Evolutionary conservation across 2,113 vertebrate species (phyloP).

Genomic region (Serilophus lunatus): DNA sequence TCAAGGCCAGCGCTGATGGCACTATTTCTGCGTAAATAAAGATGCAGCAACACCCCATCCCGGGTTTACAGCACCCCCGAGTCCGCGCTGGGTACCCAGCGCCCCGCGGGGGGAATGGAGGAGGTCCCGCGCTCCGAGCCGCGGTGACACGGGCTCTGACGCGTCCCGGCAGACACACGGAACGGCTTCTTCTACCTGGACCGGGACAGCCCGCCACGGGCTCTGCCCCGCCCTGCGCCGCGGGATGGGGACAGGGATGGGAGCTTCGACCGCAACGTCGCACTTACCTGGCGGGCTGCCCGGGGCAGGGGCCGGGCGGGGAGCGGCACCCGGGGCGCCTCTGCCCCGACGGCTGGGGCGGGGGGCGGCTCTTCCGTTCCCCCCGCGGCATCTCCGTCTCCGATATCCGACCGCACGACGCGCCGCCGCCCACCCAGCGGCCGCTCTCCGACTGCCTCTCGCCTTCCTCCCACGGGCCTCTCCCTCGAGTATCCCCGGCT

Average conservation of each 20-base stretch:
- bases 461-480: background rate
- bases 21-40: background rate
- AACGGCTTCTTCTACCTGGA: accelerated
- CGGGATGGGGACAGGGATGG: background rate
- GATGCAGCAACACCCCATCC: accelerated
- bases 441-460: background rate
- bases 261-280: background rate
- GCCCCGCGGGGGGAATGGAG: background rate
- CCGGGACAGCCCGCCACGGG: background rate
- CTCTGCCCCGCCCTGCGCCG: background rate
- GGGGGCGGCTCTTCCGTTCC: background rate
- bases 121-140: background rate
- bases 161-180: accelerated
- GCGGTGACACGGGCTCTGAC: accelerated
- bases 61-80: background rate
- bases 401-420: background rate
- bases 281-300: background rate
- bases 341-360: background rate
- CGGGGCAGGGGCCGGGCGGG: background rate
- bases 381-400: background rate
- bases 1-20: background rate
- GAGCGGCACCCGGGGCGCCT: background rate
- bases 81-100: background rate
- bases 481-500: no score
- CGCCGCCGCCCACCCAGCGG: background rate